Evolutionary conservation across 2,797 vertebrate genomes (phyloP).

Genomic region (Sebastes variabilis): DNA sequence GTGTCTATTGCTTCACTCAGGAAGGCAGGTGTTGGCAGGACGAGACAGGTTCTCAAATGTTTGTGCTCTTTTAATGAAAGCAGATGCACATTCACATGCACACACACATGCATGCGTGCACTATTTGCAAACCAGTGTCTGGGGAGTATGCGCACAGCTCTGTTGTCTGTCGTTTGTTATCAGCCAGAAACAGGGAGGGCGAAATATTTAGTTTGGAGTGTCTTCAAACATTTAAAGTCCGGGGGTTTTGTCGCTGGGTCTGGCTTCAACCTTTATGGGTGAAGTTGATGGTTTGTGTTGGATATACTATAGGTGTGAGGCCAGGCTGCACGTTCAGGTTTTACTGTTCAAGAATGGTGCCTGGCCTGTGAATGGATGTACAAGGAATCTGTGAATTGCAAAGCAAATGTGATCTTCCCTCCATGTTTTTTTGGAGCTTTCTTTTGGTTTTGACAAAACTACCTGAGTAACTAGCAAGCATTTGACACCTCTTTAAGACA

Average conservation of each 20-base stretch:
- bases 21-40: slow-evolving; percentile 76
- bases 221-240: slow-evolving; percentile 43
- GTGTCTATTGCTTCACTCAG: slow-evolving; percentile 62
- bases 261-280: slow-evolving; percentile 13
- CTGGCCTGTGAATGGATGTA: background rate
- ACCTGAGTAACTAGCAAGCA: background rate
- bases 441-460: background rate
- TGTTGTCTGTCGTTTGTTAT: slow-evolving; percentile 59
- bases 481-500: background rate
- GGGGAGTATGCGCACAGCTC: slow-evolving; percentile 40
- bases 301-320: background rate
- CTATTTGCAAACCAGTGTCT: slow-evolving; percentile 18
- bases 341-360: background rate
- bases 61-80: slow-evolving; percentile 58
- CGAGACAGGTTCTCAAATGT: slow-evolving; percentile 62
- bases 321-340: background rate
- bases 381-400: background rate
- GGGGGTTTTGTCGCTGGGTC: slow-evolving; percentile 24
- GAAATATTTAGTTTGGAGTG: slow-evolving; percentile 51
- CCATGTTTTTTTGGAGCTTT: background rate
- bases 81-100: slow-evolving; percentile 40
- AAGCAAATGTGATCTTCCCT: background rate
- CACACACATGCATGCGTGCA: background rate
- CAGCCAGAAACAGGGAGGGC: slow-evolving; percentile 54
- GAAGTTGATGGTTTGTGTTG: background rate